Percentiles rank a stretch among this genome's conserved stretches.
phyloP scores from a whole-genome alignment of 2,113 vertebrate genomes.

The Dasyornis broadbenti region DNA sequence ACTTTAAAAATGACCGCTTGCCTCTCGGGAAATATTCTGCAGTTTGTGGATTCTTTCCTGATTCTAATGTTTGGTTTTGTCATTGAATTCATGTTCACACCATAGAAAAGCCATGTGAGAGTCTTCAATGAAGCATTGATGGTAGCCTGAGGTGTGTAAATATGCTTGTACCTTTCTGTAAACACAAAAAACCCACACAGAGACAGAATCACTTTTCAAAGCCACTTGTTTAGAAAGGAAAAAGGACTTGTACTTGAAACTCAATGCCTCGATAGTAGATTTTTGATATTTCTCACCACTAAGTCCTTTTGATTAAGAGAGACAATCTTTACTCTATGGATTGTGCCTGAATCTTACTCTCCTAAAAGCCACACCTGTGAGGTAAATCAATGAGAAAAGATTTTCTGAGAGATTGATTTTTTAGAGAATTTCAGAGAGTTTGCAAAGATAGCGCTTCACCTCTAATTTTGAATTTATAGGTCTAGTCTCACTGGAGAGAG shows the following conservation, averaged over 20 bases:
- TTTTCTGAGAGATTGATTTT: neutral
- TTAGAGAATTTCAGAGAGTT: neutral
- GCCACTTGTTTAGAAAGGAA: neutral
- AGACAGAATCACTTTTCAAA: neutral
- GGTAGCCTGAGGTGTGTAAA: neutral
- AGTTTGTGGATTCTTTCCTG: neutral
- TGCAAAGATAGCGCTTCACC: neutral
- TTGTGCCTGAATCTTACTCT: neutral
- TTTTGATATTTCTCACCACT: neutral
- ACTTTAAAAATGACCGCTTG: neutral
- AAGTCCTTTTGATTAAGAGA: neutral
- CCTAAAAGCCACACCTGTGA: neutral
- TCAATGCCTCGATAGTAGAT: neutral
- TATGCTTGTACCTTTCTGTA: neutral
- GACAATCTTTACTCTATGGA: neutral
- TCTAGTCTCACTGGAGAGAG: neutral
- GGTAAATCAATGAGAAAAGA: neutral
- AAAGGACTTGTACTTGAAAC: neutral
- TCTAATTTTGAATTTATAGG: neutral
- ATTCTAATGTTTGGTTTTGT: neutral
- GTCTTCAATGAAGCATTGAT: neutral
- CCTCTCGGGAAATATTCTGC: neutral
- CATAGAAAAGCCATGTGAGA: neutral
- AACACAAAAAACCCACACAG: neutral
- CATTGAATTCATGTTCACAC: neutral